phyloP scores from a whole-genome alignment of 2,888 invertebrate species.

The Petrolisthes cinctipes region DNA sequence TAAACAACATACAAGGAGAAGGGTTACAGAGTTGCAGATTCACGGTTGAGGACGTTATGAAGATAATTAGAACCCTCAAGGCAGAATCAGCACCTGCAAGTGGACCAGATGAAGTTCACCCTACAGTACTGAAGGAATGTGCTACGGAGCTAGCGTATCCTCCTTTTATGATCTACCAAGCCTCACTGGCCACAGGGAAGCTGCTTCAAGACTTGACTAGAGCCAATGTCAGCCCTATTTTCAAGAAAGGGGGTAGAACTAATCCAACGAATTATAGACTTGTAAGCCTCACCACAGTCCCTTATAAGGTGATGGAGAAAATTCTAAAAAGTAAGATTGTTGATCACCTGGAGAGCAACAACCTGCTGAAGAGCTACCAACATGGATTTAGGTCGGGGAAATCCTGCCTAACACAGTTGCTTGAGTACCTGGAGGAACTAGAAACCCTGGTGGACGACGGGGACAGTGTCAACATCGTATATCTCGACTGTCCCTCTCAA shows the following conservation, averaged over 20 bases:
- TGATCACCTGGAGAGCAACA: constrained; percentile 18
- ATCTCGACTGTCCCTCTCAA: constrained; percentile 23
- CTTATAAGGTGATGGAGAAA: constrained; percentile 7
- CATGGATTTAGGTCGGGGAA: constrained; percentile 24
- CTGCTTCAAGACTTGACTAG: too few relatives aligned
- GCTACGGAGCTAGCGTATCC: not conserved
- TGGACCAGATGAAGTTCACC: not conserved
- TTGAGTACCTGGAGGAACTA: constrained; percentile 26
- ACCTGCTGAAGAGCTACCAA: constrained; percentile 6
- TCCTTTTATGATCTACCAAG: too few relatives aligned
- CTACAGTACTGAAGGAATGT: not conserved
- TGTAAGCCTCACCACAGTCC: constrained; percentile 10
- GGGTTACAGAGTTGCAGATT: too few relatives aligned
- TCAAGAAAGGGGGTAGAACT: too few relatives aligned
- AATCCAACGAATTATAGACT: not conserved
- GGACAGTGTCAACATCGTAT: not conserved
- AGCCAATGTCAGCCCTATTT: too few relatives aligned
- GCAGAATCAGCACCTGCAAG: not conserved
- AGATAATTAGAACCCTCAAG: not conserved
- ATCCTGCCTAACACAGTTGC: constrained; percentile 27
- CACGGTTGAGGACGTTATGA: constrained; percentile 11
- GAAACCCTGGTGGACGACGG: not conserved
- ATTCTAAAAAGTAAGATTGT: not conserved
- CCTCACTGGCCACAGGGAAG: too few relatives aligned
- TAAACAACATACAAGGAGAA: too few relatives aligned